These are phyloP conservation scores for Patella vulgata DNA, from an alignment of 1,140 invertebrate genomes.

Conservation along the genomic window DNA sequence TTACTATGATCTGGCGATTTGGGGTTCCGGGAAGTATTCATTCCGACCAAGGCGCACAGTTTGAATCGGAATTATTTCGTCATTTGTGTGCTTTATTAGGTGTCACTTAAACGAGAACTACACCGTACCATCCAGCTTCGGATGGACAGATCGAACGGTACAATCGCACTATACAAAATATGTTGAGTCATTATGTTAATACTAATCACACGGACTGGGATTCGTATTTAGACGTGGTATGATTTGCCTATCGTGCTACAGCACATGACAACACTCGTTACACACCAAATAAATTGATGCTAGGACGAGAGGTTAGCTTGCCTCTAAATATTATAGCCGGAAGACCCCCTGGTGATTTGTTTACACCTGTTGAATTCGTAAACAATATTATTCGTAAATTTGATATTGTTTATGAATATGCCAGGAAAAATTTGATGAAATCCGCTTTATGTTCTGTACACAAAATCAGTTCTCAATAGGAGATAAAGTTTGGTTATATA, in stretches of 20 bases:
- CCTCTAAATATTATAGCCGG: neutral
- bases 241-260: slow-evolving; percentile 17
- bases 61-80: slow-evolving; percentile 20
- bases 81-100: slow-evolving; percentile 48
- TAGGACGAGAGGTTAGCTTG: slow-evolving; percentile 7
- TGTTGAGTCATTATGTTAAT: slow-evolving; percentile 37
- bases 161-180: slow-evolving; percentile 43
- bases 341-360: neutral
- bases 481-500: too few species aligned
- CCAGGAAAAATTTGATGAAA: too few species aligned
- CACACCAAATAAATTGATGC: slow-evolving; percentile 16
- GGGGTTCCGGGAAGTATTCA: slow-evolving; percentile 5
- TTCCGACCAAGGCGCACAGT: slow-evolving; percentile 19
- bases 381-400: too few species aligned
- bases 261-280: slow-evolving; percentile 5
- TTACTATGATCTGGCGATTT: slow-evolving; percentile 46
- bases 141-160: slow-evolving; percentile 63
- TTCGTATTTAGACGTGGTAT: slow-evolving; percentile 1
- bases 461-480: too few species aligned
- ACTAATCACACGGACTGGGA: slow-evolving; percentile 7
- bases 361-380: too few species aligned
- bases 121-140: slow-evolving; percentile 50
- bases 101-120: slow-evolving; percentile 58
- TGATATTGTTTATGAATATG: too few species aligned
- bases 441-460: too few species aligned